phyloP scores from a whole-genome alignment of 2,113 vertebrate genomes.

The Meriones unguiculatus region DNA sequence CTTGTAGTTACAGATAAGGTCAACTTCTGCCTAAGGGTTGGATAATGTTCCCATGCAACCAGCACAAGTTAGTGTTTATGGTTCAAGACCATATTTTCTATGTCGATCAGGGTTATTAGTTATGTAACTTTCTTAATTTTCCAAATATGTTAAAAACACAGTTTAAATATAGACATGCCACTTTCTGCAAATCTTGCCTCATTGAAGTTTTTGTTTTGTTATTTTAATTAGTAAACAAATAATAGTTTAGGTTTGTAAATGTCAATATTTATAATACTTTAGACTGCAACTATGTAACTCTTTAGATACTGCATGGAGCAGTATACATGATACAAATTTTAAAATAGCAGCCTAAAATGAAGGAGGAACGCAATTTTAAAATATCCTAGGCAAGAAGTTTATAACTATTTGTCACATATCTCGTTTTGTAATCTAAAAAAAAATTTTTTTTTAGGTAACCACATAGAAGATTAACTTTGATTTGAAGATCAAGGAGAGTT shows the following conservation, averaged over 20 bases:
- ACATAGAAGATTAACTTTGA: neutral
- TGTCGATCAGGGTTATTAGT: neutral
- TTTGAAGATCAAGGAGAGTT: neutral
- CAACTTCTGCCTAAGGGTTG: neutral
- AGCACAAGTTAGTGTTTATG: neutral
- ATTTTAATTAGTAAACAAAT: slow-evolving; percentile 1
- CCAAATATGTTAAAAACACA: neutral
- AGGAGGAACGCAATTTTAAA: neutral
- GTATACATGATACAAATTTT: neutral
- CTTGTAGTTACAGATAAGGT: neutral
- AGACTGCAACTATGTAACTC: neutral
- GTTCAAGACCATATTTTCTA: neutral
- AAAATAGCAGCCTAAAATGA: neutral
- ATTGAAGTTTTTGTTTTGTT: neutral
- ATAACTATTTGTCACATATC: neutral
- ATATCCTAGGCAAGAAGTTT: neutral
- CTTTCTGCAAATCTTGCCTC: neutral
- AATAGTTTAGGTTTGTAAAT: slow-evolving; percentile 10
- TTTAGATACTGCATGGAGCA: neutral
- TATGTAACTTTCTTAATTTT: neutral
- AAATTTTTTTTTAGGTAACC: slow-evolving; percentile 1
- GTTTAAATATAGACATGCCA: neutral
- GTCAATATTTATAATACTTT: slow-evolving; percentile 6
- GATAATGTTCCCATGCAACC: neutral
- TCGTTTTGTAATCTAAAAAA: neutral